phyloP scores from a whole-genome alignment of 2,888 invertebrate species.

The Macrosoma leucophasiata region DNA sequence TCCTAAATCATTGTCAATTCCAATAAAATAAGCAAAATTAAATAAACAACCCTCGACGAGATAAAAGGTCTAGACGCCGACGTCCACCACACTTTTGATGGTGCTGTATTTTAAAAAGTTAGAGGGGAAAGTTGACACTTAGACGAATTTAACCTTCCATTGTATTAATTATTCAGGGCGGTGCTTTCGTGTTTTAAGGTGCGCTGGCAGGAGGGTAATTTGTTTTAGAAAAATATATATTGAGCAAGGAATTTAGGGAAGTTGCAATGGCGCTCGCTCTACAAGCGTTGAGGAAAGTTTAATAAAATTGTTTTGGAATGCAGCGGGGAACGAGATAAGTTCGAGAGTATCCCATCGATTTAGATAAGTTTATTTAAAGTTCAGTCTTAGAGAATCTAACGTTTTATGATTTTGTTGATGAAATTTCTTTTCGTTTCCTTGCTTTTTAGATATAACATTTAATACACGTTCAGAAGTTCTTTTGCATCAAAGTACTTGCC shows the following conservation, averaged over 20 bases:
- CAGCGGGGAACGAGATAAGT: constrained; percentile 59
- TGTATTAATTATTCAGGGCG: constrained; percentile 75
- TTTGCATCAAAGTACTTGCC: too few species aligned
- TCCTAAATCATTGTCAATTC: constrained; percentile 67
- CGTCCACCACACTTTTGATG: constrained; percentile 69
- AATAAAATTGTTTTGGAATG: constrained; percentile 70
- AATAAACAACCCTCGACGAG: constrained; percentile 64
- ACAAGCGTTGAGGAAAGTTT: constrained; percentile 57
- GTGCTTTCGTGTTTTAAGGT: constrained; percentile 67
- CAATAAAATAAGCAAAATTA: constrained; percentile 71
- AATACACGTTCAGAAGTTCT: too few species aligned
- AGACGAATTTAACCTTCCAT: constrained; percentile 72
- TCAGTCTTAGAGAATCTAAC: too few species aligned
- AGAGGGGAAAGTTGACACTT: constrained; percentile 73
- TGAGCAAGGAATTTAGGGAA: constrained; percentile 60
- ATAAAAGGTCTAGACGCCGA: constrained; percentile 66
- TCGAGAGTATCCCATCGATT: constrained; percentile 54
- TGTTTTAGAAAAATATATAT: constrained; percentile 60
- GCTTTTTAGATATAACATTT: too few species aligned
- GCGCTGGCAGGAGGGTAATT: constrained; percentile 65
- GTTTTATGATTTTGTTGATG: too few species aligned
- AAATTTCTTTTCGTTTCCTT: too few species aligned
- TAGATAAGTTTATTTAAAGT: constrained; percentile 11
- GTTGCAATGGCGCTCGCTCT: constrained; percentile 45
- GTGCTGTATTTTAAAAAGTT: constrained; percentile 69